A percentile compares a stretch with the other conserved stretches of the same genome.
These are phyloP conservation scores for Drosophila malerkotliana DNA, from an alignment of 1,140 invertebrate species.

Conservation along the genomic window DNA sequence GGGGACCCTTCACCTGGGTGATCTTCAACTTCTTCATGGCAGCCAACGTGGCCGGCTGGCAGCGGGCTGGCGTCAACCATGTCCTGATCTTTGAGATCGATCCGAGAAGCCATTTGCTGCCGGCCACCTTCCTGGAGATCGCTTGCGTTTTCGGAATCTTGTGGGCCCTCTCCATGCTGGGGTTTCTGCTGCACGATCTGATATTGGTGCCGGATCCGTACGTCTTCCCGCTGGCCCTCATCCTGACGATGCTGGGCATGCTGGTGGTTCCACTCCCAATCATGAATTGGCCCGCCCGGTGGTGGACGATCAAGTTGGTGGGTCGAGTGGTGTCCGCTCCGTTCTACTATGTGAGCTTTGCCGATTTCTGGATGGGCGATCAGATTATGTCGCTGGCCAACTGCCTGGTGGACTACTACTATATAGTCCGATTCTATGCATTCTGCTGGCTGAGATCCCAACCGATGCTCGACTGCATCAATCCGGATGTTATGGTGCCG, in stretches of 20 bases:
- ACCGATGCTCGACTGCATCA: constrained; percentile 73
- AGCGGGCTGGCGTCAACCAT: constrained; percentile 90
- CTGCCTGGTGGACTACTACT: constrained; percentile 92
- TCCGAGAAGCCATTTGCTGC: constrained; percentile 88
- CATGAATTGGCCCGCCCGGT: constrained; percentile 86
- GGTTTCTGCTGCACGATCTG: constrained; percentile 85
- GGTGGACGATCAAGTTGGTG: constrained; percentile 79
- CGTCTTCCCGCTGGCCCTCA: constrained; percentile 86
- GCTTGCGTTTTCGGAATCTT: constrained; percentile 89
- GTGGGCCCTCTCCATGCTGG: constrained; percentile 86
- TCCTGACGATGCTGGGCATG: constrained; percentile 86
- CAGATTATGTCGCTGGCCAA: constrained; percentile 93
- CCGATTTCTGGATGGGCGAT: constrained; percentile 97
- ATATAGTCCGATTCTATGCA: constrained; percentile 88
- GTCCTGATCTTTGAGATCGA: constrained; percentile 92
- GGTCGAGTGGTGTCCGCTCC: constrained; percentile 91
- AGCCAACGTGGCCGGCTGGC: constrained; percentile 90
- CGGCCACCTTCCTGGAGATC: constrained; percentile 89
- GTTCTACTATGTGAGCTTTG: constrained; percentile 93
- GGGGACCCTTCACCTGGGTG: constrained; percentile 89
- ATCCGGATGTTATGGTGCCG: constrained; percentile 78
- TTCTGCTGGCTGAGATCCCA: constrained; percentile 84
- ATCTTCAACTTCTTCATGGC: constrained; percentile 89
- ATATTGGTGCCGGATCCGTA: constrained; percentile 86
- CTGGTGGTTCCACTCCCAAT: constrained; percentile 88